These are phyloP conservation scores for Alcis repandata DNA, from an alignment of 2,888 invertebrate species.

Conservation along the genomic window DNA sequence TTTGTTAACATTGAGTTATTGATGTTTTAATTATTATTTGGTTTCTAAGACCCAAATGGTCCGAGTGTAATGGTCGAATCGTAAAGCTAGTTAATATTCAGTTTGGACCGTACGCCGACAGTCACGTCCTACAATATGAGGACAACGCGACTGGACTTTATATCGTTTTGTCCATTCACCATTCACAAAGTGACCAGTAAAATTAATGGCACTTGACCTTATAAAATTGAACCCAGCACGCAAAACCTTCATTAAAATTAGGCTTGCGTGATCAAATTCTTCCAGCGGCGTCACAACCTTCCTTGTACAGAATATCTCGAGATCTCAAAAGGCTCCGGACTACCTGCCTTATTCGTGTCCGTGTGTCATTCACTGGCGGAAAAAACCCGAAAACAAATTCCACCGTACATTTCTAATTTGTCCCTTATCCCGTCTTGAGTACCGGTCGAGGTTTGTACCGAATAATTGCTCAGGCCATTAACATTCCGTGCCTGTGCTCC, in stretches of 20 bases:
- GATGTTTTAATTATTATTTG: conserved; percentile 33
- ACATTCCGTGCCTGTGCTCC: conserved; percentile 67
- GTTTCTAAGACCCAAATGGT: conserved; percentile 34
- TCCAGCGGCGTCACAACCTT: conserved; percentile 35
- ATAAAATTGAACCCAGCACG: conserved; percentile 48
- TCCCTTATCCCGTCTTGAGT: conserved; percentile 61
- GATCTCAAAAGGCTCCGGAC: conserved; percentile 41
- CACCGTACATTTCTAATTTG: conserved; percentile 56
- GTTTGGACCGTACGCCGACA: conserved; percentile 56
- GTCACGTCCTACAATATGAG: conserved; percentile 68
- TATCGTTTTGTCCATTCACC: conserved; percentile 67
- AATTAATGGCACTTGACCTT: conserved; percentile 51
- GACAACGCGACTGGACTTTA: conserved; percentile 67
- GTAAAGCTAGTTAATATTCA: conserved; percentile 73
- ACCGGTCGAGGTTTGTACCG: conserved; percentile 57
- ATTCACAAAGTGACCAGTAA: conserved; percentile 66
- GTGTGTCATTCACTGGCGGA: conserved; percentile 44
- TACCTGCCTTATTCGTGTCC: conserved; percentile 47
- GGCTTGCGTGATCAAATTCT: conserved; percentile 51
- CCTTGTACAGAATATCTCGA: conserved; percentile 40
- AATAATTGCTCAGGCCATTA: conserved; percentile 74
- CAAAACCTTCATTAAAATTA: conserved; percentile 50
- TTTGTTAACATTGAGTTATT: conserved; percentile 21
- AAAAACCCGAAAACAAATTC: conserved; percentile 48
- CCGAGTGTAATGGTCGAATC: conserved; percentile 46